These are phyloP conservation scores for Microctonus brassicae DNA, from an alignment of 2,888 invertebrate genomes.

Conservation along the genomic window DNA sequence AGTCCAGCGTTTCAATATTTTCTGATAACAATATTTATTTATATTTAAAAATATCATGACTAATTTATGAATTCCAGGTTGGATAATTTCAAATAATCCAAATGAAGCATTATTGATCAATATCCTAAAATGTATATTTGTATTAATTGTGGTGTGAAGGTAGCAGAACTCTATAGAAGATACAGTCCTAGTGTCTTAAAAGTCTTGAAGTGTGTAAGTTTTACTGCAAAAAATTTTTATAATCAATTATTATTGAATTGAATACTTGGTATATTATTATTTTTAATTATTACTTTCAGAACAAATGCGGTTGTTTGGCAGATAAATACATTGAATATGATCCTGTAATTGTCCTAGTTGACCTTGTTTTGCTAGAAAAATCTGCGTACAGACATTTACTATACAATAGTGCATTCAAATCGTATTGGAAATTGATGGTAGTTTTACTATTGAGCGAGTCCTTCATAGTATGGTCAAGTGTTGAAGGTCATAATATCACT, in stretches of 20 bases:
- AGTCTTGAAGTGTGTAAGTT: slow-evolving; percentile 81
- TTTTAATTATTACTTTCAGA: slow-evolving; percentile 71
- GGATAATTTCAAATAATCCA: too few species aligned
- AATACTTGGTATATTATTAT: slow-evolving; percentile 5
- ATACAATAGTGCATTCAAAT: slow-evolving; percentile 83
- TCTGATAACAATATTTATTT: too few species aligned
- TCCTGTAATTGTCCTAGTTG: slow-evolving; percentile 87
- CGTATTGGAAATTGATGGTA: slow-evolving; percentile 84
- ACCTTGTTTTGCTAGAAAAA: slow-evolving; percentile 84
- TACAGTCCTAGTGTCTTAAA: slow-evolving; percentile 82
- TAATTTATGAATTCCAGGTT: too few species aligned
- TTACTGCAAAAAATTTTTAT: not conserved
- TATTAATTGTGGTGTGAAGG: slow-evolving; percentile 78
- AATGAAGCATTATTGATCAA: not conserved
- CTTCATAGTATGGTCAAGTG: slow-evolving; percentile 77
- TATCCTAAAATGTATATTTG: slow-evolving; percentile 70
- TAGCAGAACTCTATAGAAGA: slow-evolving; percentile 76
- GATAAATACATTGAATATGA: slow-evolving; percentile 96
- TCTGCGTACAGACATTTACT: slow-evolving; percentile 89
- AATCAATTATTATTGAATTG: not conserved
- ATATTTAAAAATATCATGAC: too few species aligned
- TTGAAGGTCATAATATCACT: slow-evolving; percentile 26
- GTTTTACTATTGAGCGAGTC: slow-evolving; percentile 86
- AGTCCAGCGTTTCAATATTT: too few species aligned
- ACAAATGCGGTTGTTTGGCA: slow-evolving; percentile 80